Base-by-base conservation (phyloP, 2,797 vertebrate genomes). In the Paramormyrops hopkinsi region DNA sequence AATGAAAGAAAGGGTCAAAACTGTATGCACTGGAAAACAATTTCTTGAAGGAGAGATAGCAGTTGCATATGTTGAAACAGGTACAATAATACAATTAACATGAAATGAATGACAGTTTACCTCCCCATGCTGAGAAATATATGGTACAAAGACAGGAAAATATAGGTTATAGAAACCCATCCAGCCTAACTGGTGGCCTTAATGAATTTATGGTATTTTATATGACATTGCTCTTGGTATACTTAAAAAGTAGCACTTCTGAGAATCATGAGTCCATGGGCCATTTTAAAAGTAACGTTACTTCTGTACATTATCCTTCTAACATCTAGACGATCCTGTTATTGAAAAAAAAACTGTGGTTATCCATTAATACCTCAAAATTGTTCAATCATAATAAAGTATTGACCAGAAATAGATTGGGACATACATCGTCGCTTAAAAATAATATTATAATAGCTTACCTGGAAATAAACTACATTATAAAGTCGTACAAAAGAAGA, bases 281-380 rank as follows among this genome's bases (percentile, higher is more conserved):
- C 76, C 76, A 82, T 82, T 82, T 73, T 82, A 82, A 82, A 82
- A 82, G 41, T n/a, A 82, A 46, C 19, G 17, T n/a, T 82, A 82
- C 22, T n/a, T 82, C 17, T 46, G 76, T 82, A n/a, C 19, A 41
- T 82, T 82, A 22, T 82, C 76, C 41, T 46, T 82, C 37, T 46
- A 46, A 46, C 76, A 46, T n/a, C 0, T 46, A 82, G 17, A 46
- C 7, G 19, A n/a, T 82, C 41, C 17, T 37, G 29, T 6, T 46
- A 46, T 82, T 82, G 1, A 46, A 19, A 19, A 79, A 79, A 37
- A 37, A 82, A 0, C 41, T 82, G 41, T 46, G 5, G 19, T 82
- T 82, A 82, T 19, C 41, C 76, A n/a, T 82, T 46, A 22, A 44
- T 82, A 82, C 76, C 37, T 82, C 2, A 82, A 85, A 48, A 50